Percentiles rank a stretch among this genome's conserved stretches.
Evolutionary conservation across 2,888 invertebrate genomes (phyloP).

Genomic region (Torymus aiolomorphi): DNA sequence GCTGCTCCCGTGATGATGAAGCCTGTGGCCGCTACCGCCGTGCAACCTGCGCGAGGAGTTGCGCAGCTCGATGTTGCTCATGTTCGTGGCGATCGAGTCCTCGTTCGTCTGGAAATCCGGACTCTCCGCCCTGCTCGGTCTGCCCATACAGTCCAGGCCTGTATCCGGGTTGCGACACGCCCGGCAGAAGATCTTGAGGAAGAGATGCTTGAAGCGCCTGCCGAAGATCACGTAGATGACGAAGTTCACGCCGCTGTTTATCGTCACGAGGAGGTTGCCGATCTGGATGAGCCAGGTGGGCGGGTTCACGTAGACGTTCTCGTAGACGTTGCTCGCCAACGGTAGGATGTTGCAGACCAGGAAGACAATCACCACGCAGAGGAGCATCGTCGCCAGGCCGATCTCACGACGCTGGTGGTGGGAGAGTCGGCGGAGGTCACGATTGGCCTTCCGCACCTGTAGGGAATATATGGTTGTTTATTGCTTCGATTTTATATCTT

Average conservation of each 20-base stretch:
- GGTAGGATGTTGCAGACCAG: slow-evolving; percentile 94
- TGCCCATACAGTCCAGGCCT: slow-evolving; percentile 50
- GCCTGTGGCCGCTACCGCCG: not conserved
- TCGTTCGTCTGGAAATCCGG: slow-evolving; percentile 81
- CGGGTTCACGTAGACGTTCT: slow-evolving; percentile 84
- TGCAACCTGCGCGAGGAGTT: slow-evolving; percentile 79
- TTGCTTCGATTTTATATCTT: too few species aligned
- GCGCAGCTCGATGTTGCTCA: slow-evolving; percentile 80
- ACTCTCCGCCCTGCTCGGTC: slow-evolving; percentile 75
- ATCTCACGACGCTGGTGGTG: slow-evolving; percentile 94
- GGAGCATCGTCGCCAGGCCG: slow-evolving; percentile 94
- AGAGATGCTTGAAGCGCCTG: slow-evolving; percentile 94
- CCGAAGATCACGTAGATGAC: slow-evolving; percentile 98
- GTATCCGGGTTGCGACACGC: slow-evolving; percentile 64
- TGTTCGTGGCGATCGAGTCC: slow-evolving; percentile 88
- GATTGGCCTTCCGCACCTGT: slow-evolving; percentile 90
- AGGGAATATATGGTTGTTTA: slow-evolving; percentile 26
- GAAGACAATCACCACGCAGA: slow-evolving; percentile 95
- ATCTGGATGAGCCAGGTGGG: slow-evolving; percentile 85
- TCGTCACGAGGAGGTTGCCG: slow-evolving; percentile 94
- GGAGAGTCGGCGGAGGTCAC: slow-evolving; percentile 92
- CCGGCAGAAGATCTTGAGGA: slow-evolving; percentile 87
- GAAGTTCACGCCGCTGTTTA: slow-evolving; percentile 98
- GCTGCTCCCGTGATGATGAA: not conserved
- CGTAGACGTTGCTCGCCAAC: slow-evolving; percentile 89